These are phyloP conservation scores for Brachirus orientalis DNA, from an alignment of 2,113 vertebrate species.

Conservation along the genomic window DNA sequence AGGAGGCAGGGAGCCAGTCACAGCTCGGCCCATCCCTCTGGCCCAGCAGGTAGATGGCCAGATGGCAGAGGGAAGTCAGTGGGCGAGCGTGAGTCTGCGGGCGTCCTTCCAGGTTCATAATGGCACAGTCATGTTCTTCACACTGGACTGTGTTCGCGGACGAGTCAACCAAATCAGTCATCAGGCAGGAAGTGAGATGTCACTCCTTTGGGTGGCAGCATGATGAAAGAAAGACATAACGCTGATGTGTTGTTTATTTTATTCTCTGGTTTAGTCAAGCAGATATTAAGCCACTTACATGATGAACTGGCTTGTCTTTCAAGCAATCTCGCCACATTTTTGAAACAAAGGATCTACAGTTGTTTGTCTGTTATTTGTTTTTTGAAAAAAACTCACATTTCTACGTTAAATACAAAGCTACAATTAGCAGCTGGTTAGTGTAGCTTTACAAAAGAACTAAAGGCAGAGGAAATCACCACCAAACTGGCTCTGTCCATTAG, in stretches of 20 bases:
- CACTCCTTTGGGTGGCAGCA: conserved; percentile 86
- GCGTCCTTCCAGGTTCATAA: conserved; percentile 87
- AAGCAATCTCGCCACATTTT: background rate
- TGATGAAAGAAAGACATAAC: conserved; percentile 24
- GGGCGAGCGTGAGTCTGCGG: conserved; percentile 83
- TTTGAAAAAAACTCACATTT: too few relatives aligned
- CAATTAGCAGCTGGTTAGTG: too few relatives aligned
- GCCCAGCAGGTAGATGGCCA: conserved; percentile 88
- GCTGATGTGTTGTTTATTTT: background rate
- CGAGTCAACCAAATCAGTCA: conserved; percentile 88
- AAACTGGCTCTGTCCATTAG: too few relatives aligned
- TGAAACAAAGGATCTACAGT: too few relatives aligned
- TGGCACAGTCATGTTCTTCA: conserved; percentile 82
- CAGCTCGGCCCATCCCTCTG: conserved; percentile 54
- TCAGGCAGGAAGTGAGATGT: conserved; percentile 84
- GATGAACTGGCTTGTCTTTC: conserved; percentile 17
- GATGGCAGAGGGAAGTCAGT: conserved; percentile 87
- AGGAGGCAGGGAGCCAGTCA: conserved; percentile 53
- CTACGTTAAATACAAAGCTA: too few relatives aligned
- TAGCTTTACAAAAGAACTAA: too few relatives aligned
- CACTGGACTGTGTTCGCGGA: conserved; percentile 87
- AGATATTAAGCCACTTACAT: conserved; percentile 1
- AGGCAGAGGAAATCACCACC: too few relatives aligned
- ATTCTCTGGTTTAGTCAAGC: background rate
- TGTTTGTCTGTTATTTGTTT: too few relatives aligned